Evolutionary conservation across 1,140 invertebrate genomes (phyloP), one percentile per base, ranked within the genome.

Genomic region (Kradibia gibbosae): DNA sequence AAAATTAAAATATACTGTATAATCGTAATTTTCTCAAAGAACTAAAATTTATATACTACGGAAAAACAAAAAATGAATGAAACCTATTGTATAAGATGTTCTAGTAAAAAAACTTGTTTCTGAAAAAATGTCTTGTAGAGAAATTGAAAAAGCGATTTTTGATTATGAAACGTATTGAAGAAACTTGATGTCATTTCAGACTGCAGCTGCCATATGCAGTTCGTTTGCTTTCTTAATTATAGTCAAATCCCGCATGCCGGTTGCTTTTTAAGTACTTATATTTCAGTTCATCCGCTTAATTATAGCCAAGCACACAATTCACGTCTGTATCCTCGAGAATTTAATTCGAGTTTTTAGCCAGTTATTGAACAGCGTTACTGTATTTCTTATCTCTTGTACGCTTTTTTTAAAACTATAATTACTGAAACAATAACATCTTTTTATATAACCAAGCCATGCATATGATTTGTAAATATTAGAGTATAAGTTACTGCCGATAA

Each of bases 141-240:
- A 60, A 28, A 60, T 22, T 31, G 57, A 60, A 60, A 31, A 31
- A 28, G 25, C 1, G 57, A 60, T 31, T 60, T 28, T 31, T 60
- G 25, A 60, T 60, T 60, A 60, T 60, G 55, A 22, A 31, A 15
- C 4, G 34, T 31, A 57, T 1, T 5, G 8, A 75, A 75, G 36
- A 76, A 60, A 42, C 55, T 53, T 76, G 74, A 76, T 76, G 55
- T 76, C 74, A 76, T 76, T 22, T 8, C 22, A 55, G 31, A 71
- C 0, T 11, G 62, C 72, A 74, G 72, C 53, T 74, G 74, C 55
- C 17, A 15, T 17, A n/a, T 71, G 67, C 67, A 45, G 20, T 71
- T 71, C 39, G 67, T 45, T 72, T 50, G 13, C n/a, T 34, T 39
- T 60, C 57, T 76, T 34, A 76, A 76, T 76, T 76, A 57, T 39